phyloP scores from a whole-genome alignment of 2,113 vertebrate genomes.

The Neopipo cinnamomea region DNA sequence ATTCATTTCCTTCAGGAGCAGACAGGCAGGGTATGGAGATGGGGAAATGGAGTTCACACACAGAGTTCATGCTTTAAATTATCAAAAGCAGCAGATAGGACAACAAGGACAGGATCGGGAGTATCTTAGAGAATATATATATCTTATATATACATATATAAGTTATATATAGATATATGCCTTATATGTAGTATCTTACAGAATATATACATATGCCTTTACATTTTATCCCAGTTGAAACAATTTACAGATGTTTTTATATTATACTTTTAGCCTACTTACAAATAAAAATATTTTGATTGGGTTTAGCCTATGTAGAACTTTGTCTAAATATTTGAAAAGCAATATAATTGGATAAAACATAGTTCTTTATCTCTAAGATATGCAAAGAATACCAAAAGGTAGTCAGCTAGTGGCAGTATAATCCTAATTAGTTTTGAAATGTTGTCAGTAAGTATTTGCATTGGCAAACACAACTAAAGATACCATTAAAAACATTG shows the following conservation, averaged over 20 bases:
- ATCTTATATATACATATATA: not conserved
- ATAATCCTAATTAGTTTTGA: slow-evolving; percentile 8
- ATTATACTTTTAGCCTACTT: not conserved
- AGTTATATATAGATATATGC: not conserved
- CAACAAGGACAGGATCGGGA: not conserved
- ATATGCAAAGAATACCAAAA: not conserved
- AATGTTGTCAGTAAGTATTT: not conserved
- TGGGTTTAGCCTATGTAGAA: not conserved
- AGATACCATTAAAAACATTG: not conserved
- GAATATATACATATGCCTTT: not conserved
- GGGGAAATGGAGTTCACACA: not conserved
- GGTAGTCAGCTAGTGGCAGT: not conserved
- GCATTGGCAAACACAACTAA: not conserved
- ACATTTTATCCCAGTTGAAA: not conserved
- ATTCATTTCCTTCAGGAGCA: not conserved
- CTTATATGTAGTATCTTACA: not conserved
- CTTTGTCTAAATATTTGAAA: slow-evolving; percentile 7
- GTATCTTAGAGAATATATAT: not conserved
- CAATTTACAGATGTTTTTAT: not conserved
- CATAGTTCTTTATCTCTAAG: not conserved
- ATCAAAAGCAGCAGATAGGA: not conserved
- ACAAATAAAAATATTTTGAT: not conserved
- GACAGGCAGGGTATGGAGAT: accelerated
- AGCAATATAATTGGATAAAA: not conserved
- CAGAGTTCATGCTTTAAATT: not conserved